Evolutionary conservation across 2,113 vertebrate genomes (phyloP), one percentile per base, ranked within the genome.

Genomic region (Neolamprologus caudopunctatus): DNA sequence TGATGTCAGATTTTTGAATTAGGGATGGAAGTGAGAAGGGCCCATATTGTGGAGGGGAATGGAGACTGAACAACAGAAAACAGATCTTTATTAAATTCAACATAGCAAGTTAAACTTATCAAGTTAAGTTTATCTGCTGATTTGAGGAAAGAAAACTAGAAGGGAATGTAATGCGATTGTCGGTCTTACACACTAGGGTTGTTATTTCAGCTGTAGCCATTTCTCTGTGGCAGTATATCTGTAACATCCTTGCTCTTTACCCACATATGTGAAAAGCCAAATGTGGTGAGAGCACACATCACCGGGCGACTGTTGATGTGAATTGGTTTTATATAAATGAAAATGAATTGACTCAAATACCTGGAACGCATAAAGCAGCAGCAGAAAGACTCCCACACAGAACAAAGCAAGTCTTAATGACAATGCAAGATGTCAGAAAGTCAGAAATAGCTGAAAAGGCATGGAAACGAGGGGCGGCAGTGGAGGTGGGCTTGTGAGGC

Each of bases 381-480:
- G 45, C 26, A 78, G 26, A 31, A 50, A 78, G 24, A 50, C 42
- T 31, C 71, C 71, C 71, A 78, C 24, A 78, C 71, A n/a, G 71
- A 78, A 78, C 12, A 78, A 47, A 2, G 42, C 16, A 19, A 12
- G 71, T 31, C 42, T 78, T 78, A 50, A 78, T 31, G 73, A 31
- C 45, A 31, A 78, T 78, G 42, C 24, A 45, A 26, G 37, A 12
- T 37, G 61, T 12, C 10, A 66, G 33, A 66, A 47, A 75, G 40
- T 75, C 68, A 47, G 68, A 75, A 47, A 75, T 28, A 75, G 24
- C 42, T 28, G 6, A 1, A 19, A 75, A 50, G 45, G 9, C 9
- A 50, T 50, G 9, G 7, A 50, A 2, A 50, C 0, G 24, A 50
- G 24, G 14, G 24, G 45, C 4, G 0, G 24, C 0, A 7, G 40